phyloP scores from a whole-genome alignment of 2,797 vertebrate species.

The Fistularia commersonii region DNA sequence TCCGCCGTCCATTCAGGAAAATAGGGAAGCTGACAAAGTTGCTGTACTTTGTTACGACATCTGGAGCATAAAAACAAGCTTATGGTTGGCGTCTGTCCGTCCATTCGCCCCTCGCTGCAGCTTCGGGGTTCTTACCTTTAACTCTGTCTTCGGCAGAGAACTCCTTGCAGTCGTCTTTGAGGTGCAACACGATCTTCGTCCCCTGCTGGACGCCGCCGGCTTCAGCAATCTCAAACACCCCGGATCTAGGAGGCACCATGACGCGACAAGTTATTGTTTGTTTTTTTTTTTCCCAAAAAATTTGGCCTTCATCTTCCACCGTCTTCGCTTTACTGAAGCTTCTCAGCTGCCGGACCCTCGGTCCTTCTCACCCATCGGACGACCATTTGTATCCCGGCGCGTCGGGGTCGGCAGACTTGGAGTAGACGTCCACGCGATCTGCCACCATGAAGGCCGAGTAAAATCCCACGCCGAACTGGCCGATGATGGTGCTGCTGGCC shows the following conservation, averaged over 20 bases:
- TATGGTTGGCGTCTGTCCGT: neutral
- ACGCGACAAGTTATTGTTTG: neutral
- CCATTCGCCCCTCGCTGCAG: neutral
- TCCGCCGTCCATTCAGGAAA: constrained; percentile 87
- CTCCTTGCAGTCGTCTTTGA: constrained; percentile 91
- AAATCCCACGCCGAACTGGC: constrained; percentile 98
- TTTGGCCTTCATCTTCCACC: neutral
- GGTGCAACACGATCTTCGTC: constrained; percentile 91
- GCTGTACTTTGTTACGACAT: constrained; percentile 95
- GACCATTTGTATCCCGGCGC: constrained; percentile 87
- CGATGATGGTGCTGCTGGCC: constrained; percentile 89
- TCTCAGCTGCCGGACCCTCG: neutral
- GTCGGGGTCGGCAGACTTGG: constrained; percentile 72
- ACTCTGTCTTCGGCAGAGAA: constrained; percentile 88
- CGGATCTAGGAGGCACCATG: constrained; percentile 76
- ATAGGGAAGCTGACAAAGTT: constrained; percentile 96
- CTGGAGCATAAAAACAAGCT: constrained; percentile 61
- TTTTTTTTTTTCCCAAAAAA: neutral
- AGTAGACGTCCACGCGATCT: constrained; percentile 89
- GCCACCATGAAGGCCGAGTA: constrained; percentile 98
- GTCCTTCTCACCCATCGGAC: constrained; percentile 86
- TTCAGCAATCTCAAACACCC: constrained; percentile 88
- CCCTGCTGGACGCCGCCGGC: constrained; percentile 87
- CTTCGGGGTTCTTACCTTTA: constrained; percentile 72
- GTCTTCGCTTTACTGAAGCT: neutral